Evolutionary conservation across 2,888 invertebrate species (phyloP).

Genomic region (Geophilus truncorum): DNA sequence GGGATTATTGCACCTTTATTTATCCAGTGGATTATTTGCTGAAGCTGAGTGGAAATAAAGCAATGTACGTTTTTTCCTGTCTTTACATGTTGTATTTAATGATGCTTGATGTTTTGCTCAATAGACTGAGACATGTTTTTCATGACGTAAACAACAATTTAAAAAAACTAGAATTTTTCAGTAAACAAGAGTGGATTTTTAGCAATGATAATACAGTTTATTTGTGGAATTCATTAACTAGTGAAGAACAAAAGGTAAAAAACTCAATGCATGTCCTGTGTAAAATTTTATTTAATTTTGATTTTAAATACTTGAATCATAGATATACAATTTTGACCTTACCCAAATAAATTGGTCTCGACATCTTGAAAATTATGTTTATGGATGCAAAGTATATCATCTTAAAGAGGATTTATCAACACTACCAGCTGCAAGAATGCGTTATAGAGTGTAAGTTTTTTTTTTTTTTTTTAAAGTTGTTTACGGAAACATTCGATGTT

Average conservation of each 20-base stretch:
- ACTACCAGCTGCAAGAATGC: slow-evolving; percentile 25
- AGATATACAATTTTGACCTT: slow-evolving; percentile 35
- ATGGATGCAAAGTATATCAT: slow-evolving; percentile 33
- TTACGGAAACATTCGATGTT: no score
- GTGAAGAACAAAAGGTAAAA: neutral
- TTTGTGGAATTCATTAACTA: neutral
- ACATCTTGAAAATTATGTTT: slow-evolving; percentile 30
- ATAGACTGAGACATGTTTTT: neutral
- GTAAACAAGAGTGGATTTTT: neutral
- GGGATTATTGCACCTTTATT: neutral
- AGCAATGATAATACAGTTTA: neutral
- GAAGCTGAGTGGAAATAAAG: neutral
- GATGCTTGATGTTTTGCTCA: neutral
- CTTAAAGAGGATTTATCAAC: slow-evolving; percentile 33
- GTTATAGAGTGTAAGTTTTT: slow-evolving; percentile 34
- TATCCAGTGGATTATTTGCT: neutral
- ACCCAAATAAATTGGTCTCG: slow-evolving; percentile 33
- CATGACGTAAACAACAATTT: neutral
- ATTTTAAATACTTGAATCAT: no score
- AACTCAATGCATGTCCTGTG: no score
- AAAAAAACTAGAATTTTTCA: neutral
- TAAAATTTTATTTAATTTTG: no score
- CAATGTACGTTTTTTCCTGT: neutral
- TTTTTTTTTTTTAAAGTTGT: no score
- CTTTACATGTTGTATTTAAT: neutral